Evolutionary conservation across 2,888 invertebrate genomes (phyloP).

Genomic region (Argynnis bischoffii): DNA sequence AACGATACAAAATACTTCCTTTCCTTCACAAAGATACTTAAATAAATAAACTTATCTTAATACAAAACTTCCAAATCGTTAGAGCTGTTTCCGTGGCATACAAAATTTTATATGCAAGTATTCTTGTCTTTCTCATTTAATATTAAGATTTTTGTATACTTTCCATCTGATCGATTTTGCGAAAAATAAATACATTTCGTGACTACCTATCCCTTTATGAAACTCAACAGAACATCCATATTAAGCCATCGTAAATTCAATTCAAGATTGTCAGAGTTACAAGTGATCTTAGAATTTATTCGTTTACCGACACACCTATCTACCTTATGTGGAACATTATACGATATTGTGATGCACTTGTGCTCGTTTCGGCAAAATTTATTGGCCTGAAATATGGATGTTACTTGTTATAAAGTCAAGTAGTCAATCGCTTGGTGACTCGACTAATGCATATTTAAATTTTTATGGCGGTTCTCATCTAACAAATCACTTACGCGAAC

Average conservation of each 20-base stretch:
- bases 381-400: conserved; percentile 33
- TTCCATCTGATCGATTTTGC: conserved; percentile 1
- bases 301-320: conserved; percentile 30
- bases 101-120: too few relatives aligned
- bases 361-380: conserved; percentile 34
- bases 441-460: conserved; percentile 5
- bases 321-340: conserved; percentile 30
- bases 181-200: not conserved
- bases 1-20: too few relatives aligned
- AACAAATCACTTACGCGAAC: not conserved
- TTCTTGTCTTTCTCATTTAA: too few relatives aligned
- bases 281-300: conserved; percentile 32
- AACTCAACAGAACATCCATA: conserved; percentile 23
- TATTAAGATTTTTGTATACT: not conserved
- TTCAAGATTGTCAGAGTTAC: conserved; percentile 28
- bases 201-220: conserved; percentile 16
- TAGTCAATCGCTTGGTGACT: conserved; percentile 10
- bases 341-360: conserved; percentile 29
- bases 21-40: too few relatives aligned
- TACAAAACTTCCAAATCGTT: too few relatives aligned
- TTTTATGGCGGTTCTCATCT: not conserved
- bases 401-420: conserved; percentile 22
- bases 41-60: too few relatives aligned
- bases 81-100: too few relatives aligned
- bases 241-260: conserved; percentile 26